Evolutionary conservation across 2,888 invertebrate genomes (phyloP).

Genomic region (Penaeus monodon): DNA sequence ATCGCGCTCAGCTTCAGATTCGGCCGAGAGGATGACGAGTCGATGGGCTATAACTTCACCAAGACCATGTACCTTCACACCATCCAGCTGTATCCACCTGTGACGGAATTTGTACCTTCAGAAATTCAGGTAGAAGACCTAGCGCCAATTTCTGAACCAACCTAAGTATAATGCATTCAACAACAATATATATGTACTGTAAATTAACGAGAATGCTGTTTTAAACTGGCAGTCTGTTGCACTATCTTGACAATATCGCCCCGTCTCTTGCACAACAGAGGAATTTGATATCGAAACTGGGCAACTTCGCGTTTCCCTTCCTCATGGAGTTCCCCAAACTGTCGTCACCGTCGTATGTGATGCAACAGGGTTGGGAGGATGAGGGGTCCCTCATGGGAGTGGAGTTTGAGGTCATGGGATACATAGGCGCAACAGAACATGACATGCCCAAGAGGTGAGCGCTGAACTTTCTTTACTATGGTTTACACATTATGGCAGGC

Average conservation of each 20-base stretch:
- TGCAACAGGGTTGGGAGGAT: conserved; percentile 86
- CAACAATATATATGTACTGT: neutral
- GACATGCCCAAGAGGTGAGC: conserved; percentile 83
- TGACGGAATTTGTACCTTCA: conserved; percentile 18
- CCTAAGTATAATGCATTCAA: neutral
- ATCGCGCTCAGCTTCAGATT: conserved; percentile 90
- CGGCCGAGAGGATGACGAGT: conserved; percentile 91
- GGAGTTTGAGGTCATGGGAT: conserved; percentile 90
- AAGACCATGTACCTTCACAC: conserved; percentile 91
- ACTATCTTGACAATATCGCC: neutral
- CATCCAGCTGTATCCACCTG: conserved; percentile 84
- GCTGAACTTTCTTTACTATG: neutral
- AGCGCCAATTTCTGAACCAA: too few relatives aligned
- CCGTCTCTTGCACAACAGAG: conserved; percentile 74
- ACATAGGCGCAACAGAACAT: conserved; percentile 83
- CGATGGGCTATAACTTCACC: conserved; percentile 94
- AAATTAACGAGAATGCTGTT: neutral
- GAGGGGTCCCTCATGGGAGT: conserved; percentile 76
- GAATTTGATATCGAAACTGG: conserved; percentile 86
- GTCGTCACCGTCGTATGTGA: conserved; percentile 90
- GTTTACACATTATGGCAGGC: too few relatives aligned
- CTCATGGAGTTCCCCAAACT: conserved; percentile 81
- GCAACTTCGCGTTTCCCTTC: conserved; percentile 87
- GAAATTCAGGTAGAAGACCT: conserved; percentile 50
- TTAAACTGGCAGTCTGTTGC: neutral